phyloP scores from a whole-genome alignment of 1,140 invertebrate genomes.

The Drosophila parvula region DNA sequence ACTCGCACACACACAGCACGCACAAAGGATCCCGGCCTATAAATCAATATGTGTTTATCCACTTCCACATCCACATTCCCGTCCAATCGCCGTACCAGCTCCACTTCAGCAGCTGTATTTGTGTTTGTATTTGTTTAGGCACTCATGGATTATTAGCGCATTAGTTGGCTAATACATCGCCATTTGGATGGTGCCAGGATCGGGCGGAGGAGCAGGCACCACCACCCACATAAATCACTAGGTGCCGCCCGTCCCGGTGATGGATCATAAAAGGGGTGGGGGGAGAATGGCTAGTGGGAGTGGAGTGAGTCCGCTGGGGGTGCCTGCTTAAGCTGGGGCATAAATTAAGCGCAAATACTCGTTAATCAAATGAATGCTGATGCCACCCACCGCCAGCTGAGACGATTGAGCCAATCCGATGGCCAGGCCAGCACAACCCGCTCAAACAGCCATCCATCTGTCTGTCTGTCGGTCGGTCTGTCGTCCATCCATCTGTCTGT shows the following conservation, averaged over 20 bases:
- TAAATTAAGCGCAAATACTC: conserved; percentile 78
- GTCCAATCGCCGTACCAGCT: conserved; percentile 1
- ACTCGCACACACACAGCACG: background rate
- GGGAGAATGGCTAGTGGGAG: conserved; percentile 1
- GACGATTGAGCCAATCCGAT: conserved; percentile 8
- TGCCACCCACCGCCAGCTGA: conserved; percentile 19
- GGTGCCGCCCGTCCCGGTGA: conserved; percentile 30
- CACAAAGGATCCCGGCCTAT: conserved; percentile 46
- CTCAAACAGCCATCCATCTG: conserved; percentile 13
- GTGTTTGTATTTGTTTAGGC: conserved; percentile 75
- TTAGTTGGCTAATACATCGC: conserved; percentile 75
- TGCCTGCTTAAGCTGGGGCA: conserved; percentile 57
- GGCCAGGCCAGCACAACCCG: background rate
- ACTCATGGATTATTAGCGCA: conserved; percentile 78
- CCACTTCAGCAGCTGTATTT: conserved; percentile 37
- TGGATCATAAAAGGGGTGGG: conserved; percentile 64
- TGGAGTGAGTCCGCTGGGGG: conserved; percentile 3
- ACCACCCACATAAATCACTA: conserved; percentile 64
- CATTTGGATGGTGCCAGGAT: conserved; percentile 22
- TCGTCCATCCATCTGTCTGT: conserved; percentile 21
- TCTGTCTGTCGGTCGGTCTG: conserved; percentile 25
- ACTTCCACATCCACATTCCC: conserved; percentile 20
- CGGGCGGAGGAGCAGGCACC: conserved; percentile 10
- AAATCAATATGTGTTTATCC: conserved; percentile 69
- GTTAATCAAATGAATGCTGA: conserved; percentile 79